Conservation (phyloP, 2,888 invertebrate genomes). For the Laothoe populi region DNA sequence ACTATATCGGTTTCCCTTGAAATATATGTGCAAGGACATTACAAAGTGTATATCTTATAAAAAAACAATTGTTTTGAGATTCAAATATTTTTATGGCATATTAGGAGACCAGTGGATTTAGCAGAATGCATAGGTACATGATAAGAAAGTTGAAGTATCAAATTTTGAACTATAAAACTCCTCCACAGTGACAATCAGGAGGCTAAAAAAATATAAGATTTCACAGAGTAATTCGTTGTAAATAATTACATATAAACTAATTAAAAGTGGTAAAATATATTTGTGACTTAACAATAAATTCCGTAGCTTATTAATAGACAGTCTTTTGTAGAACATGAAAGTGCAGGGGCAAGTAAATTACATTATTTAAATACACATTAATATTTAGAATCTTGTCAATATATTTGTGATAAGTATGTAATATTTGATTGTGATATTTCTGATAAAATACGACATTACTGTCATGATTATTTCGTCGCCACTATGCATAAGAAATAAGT, state of each 20-base stretch:
- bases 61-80: conserved; percentile 21
- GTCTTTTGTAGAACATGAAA: conserved; percentile 81
- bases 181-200: conserved; percentile 41
- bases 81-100: conserved; percentile 24
- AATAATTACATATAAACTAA: conserved; percentile 68
- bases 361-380: conserved; percentile 16
- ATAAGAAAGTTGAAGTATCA: conserved; percentile 11
- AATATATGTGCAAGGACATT: conserved; percentile 8
- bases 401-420: conserved; percentile 27
- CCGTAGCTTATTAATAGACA: conserved; percentile 81
- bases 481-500: conserved; percentile 4
- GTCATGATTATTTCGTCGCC: not conserved
- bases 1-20: conserved; percentile 1
- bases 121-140: conserved; percentile 4
- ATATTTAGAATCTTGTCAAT: conserved; percentile 23
- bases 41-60: conserved; percentile 11
- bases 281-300: conserved; percentile 82
- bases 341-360: conserved; percentile 55
- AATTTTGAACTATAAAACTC: conserved; percentile 34
- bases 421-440: conserved; percentile 21
- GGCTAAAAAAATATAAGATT: conserved; percentile 52
- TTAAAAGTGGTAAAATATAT: conserved; percentile 65
- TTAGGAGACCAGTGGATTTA: conserved; percentile 8
- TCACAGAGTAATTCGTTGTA: conserved; percentile 80
- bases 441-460: not conserved